phyloP scores from a whole-genome alignment of 2,797 vertebrate genomes.

The Halcyon leucocephala region DNA sequence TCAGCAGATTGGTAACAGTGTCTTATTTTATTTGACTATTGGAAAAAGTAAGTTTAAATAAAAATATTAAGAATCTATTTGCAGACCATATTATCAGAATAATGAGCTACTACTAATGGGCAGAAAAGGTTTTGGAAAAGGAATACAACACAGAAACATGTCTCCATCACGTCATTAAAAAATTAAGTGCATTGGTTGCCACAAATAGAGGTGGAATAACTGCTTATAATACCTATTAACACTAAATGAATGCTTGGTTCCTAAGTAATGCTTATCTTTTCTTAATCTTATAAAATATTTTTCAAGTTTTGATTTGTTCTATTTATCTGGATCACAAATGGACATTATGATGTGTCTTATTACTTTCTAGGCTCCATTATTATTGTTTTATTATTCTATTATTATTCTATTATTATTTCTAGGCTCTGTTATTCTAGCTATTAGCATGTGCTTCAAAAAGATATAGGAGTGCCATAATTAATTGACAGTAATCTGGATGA shows the following conservation, averaged over 20 bases:
- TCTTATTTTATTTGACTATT: not conserved
- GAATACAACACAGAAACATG: not conserved
- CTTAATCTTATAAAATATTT: not conserved
- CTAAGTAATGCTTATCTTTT: not conserved
- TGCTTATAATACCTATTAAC: not conserved
- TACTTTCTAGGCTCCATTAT: not conserved
- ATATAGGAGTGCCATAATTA: not conserved
- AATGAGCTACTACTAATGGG: not conserved
- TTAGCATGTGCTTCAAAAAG: not conserved
- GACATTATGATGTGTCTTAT: fast-evolving
- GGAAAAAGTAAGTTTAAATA: not conserved
- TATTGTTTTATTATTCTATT: no score
- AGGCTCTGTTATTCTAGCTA: not conserved
- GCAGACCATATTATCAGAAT: not conserved
- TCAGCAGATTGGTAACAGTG: not conserved
- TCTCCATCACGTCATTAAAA: not conserved
- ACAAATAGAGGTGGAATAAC: not conserved
- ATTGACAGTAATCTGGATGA: not conserved
- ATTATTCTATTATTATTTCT: no score
- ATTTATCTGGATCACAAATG: not conserved
- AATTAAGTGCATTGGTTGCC: not conserved
- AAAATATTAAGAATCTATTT: not conserved
- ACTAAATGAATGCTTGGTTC: not conserved
- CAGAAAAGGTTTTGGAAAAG: not conserved
- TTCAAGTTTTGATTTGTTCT: not conserved